Conservation (phyloP, 2,113 vertebrate species). For the Baryphthengus martii region DNA sequence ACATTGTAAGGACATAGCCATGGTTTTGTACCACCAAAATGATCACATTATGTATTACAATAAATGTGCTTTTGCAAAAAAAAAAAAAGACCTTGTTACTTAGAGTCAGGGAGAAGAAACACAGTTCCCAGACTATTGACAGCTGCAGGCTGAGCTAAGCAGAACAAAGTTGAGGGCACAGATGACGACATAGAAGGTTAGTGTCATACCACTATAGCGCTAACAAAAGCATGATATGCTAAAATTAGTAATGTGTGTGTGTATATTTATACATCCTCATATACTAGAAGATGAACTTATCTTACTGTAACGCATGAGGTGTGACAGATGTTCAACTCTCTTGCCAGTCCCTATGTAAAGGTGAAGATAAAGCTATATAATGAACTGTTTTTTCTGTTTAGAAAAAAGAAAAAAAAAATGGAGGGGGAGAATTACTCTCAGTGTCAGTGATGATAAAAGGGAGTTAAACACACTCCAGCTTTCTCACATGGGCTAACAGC, state of each 20-base stretch:
- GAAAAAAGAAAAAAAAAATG: neutral
- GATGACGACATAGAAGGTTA: neutral
- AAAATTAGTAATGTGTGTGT: neutral
- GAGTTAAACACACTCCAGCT: rapidly evolving
- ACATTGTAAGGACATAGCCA: constrained; percentile 21
- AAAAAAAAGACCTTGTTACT: neutral
- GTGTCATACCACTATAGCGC: neutral
- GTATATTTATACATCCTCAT: neutral
- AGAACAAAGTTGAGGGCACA: neutral
- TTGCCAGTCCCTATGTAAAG: neutral
- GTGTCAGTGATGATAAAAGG: neutral
- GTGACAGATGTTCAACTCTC: neutral
- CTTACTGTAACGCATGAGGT: neutral
- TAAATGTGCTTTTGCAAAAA: neutral
- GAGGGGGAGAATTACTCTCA: neutral
- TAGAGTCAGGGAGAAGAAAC: neutral
- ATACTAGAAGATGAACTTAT: neutral
- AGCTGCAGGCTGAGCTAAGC: neutral
- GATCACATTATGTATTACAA: neutral
- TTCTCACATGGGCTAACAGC: neutral
- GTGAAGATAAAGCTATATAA: neutral
- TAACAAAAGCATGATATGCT: neutral
- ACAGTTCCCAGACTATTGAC: neutral
- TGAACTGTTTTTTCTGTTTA: neutral
- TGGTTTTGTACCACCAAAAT: constrained; percentile 13